A percentile compares a stretch with the other conserved stretches of the same genome.
Evolutionary conservation across 2,113 vertebrate genomes (phyloP).

Genomic region (Pachyramphus minor): DNA sequence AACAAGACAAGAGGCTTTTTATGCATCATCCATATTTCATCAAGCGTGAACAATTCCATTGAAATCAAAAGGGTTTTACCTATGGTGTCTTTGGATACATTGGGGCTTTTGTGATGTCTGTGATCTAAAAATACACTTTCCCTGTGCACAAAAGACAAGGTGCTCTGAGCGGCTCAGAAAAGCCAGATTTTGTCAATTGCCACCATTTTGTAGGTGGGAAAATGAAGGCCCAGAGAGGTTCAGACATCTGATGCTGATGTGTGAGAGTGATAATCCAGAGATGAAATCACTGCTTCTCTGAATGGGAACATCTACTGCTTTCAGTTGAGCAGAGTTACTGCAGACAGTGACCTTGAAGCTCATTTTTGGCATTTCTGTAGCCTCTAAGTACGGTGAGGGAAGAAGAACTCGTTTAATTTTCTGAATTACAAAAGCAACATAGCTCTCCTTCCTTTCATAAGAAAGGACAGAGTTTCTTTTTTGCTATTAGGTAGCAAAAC

Average conservation of each 20-base stretch:
- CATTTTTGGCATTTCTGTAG: background rate
- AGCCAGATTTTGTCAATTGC: background rate
- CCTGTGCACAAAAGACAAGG: background rate
- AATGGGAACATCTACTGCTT: background rate
- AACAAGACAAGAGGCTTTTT: background rate
- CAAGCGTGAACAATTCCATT: background rate
- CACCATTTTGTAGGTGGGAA: background rate
- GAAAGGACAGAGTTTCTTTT: background rate
- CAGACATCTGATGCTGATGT: background rate
- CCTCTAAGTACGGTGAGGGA: background rate
- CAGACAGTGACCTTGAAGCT: background rate
- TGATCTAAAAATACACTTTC: background rate
- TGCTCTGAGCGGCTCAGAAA: background rate
- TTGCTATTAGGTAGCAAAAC: background rate
- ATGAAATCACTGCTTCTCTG: background rate
- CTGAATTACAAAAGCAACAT: background rate
- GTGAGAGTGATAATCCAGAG: background rate
- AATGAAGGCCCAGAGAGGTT: background rate
- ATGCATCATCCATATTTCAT: background rate
- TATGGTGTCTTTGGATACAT: background rate
- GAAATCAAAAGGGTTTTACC: background rate
- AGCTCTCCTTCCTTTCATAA: background rate
- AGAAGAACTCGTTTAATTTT: background rate
- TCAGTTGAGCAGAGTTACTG: background rate
- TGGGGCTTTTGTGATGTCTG: background rate